Percentiles rank a stretch among this genome's conserved stretches.
Conservation (phyloP, 1,140 invertebrate species). For the Antheraea mylitta region DNA sequence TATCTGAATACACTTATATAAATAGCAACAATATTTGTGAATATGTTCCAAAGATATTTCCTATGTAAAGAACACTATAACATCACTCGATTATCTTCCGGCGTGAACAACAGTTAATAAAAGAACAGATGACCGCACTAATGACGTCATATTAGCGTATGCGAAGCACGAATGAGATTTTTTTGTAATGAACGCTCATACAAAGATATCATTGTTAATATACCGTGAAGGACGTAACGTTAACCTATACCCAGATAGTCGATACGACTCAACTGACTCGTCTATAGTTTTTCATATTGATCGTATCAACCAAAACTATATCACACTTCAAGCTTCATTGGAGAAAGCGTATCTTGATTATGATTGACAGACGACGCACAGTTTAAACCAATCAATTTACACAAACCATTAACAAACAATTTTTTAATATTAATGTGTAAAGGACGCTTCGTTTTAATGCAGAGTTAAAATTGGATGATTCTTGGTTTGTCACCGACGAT, state of each 20-base stretch:
- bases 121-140: neutral
- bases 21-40: neutral
- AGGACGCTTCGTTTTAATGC: too few species aligned
- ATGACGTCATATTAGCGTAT: neutral
- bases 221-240: neutral
- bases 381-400: too few species aligned
- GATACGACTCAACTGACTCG: neutral
- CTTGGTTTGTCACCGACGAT: too few species aligned
- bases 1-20: too few species aligned
- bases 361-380: too few species aligned
- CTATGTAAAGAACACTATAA: neutral
- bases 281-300: neutral
- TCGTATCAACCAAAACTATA: slow-evolving; percentile 11
- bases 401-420: too few species aligned
- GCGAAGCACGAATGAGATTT: neutral
- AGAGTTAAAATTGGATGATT: too few species aligned
- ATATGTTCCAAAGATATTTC: neutral
- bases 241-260: neutral
- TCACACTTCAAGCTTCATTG: slow-evolving; percentile 17
- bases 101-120: neutral
- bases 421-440: too few species aligned
- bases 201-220: slow-evolving; percentile 3
- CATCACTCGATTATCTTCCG: neutral
- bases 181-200: neutral
- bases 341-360: slow-evolving; percentile 11